phyloP scores from a whole-genome alignment of 1,140 invertebrate species.

The Reticulitermes speratus region DNA sequence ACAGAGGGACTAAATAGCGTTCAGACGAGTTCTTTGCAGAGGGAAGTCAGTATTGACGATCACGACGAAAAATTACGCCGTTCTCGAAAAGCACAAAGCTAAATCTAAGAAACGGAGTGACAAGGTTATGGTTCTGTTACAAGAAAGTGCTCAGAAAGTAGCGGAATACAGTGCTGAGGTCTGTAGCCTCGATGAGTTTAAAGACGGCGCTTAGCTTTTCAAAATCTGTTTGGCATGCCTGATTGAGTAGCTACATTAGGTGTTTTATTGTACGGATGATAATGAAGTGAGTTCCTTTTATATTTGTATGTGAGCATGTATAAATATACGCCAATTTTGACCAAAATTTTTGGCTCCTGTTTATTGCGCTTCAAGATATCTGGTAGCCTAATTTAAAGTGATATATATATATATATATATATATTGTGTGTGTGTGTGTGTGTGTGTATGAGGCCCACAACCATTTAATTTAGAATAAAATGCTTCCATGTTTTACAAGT shows the following conservation, averaged over 20 bases:
- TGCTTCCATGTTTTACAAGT: too few relatives aligned
- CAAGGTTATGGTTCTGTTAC: background rate
- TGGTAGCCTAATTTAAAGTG: too few relatives aligned
- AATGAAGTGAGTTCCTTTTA: too few relatives aligned
- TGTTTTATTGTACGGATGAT: background rate
- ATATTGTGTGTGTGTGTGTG: too few relatives aligned
- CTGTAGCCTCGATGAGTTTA: background rate
- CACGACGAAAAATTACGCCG: background rate
- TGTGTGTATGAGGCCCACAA: too few relatives aligned
- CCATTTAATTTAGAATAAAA: too few relatives aligned
- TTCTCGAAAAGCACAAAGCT: background rate
- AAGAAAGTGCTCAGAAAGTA: background rate
- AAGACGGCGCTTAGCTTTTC: background rate
- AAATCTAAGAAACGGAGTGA: background rate
- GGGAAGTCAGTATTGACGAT: background rate
- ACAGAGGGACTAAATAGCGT: background rate
- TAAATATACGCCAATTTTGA: too few relatives aligned
- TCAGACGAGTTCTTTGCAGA: background rate
- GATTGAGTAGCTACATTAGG: background rate
- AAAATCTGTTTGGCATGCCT: background rate
- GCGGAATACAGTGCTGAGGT: background rate
- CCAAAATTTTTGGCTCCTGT: too few relatives aligned
- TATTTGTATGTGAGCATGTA: too few relatives aligned
- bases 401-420: too few relatives aligned
- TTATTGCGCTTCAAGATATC: too few relatives aligned